A percentile compares a stretch with the other conserved stretches of the same genome.
Evolutionary conservation across 2,888 invertebrate genomes (phyloP).

Genomic region (Synanthedon vespiformis): DNA sequence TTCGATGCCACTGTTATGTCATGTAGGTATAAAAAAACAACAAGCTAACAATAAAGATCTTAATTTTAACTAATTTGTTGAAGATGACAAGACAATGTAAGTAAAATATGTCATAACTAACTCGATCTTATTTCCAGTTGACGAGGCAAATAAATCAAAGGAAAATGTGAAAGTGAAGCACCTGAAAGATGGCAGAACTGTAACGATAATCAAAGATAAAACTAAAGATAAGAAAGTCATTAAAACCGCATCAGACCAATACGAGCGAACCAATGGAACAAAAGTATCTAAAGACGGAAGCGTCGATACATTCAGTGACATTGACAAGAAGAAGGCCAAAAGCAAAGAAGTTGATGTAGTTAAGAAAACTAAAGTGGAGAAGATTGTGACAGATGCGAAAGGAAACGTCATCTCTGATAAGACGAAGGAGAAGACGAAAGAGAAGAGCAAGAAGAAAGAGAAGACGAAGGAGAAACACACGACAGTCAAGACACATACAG

Average conservation of each 20-base stretch:
- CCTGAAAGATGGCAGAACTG: constrained; percentile 1
- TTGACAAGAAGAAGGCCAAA: neutral
- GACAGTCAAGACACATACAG: neutral
- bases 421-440: constrained; percentile 1
- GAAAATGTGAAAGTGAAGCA: constrained; percentile 2
- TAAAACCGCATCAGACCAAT: neutral
- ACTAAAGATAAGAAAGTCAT: neutral
- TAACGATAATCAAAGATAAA: constrained; percentile 1
- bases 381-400: constrained; percentile 2
- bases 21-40: too few relatives aligned
- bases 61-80: too few relatives aligned
- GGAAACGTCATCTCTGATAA: constrained; percentile 5
- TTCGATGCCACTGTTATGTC: too few relatives aligned
- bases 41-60: too few relatives aligned
- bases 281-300: neutral
- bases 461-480: neutral
- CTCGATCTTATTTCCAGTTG: too few relatives aligned
- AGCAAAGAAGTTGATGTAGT: constrained; percentile 1
- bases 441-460: constrained; percentile 3
- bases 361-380: constrained; percentile 1
- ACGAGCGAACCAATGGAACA: constrained; percentile 1
- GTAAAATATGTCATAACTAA: too few relatives aligned
- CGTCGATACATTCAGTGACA: neutral
- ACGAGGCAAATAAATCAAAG: neutral
- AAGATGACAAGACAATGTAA: too few relatives aligned